Base-by-base conservation (phyloP, 2,888 invertebrate species). In the Tetrapedia diversipes region DNA sequence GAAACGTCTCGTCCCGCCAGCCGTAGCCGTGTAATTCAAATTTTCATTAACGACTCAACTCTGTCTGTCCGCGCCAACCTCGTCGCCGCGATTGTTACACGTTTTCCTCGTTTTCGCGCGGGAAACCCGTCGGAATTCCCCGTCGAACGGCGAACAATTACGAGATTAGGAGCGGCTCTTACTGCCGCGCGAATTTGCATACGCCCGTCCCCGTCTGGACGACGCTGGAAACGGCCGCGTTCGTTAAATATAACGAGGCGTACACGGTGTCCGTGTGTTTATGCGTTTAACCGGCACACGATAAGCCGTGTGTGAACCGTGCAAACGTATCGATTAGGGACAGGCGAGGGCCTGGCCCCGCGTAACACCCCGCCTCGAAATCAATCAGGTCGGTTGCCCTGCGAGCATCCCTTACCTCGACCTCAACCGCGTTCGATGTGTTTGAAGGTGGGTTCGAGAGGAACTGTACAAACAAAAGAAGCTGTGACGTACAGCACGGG, bases 271-370 rank as follows among this genome's bases (percentile, higher is more conserved):
- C 37, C 41, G 63, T 67, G 63, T 69, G 59, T 79, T 80, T 74
- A 70, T 51, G 66, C 56, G 73, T 60, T 60, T 78, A 69, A 61
- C 56, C 65, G 60, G 69, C 53, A 73, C 83, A 74, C n/a, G n/a
- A 74, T 65, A 75, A 78, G 75, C 75, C 61, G 70, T 66, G 56
- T 64, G 69, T 76, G 22, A 47, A 73, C n/a, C 51, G 74, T 76
- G 41, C 57, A 67, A 72, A 63, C 74, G 71, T 73, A 77, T 86
- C 86, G 86, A 86, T 86, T 77, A 69, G 66, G 24, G 27, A 70
- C 47, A 56, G 83, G 63, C 47, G 78, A 70, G 70, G 79, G n/a
- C n/a, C 59, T 61, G 67, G 54, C 57, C 59, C 68, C 57, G 69
- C 61, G 75, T 71, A 68, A 79, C n/a, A n/a, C 73, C 67, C 67